These are phyloP conservation scores for Labia minor DNA, from an alignment of 2,888 invertebrate species.

Conservation along the genomic window DNA sequence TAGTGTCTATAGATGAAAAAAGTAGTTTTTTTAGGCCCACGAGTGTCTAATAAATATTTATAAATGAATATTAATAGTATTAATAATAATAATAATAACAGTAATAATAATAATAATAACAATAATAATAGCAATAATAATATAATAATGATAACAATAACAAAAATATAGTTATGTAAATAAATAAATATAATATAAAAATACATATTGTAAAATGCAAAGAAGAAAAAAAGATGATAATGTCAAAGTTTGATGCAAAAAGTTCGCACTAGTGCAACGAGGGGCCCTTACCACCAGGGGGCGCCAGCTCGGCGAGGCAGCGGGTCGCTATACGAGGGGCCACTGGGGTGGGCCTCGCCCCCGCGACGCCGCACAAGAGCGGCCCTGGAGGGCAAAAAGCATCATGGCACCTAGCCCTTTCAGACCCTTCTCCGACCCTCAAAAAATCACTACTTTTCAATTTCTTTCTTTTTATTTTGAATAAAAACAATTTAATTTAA, in stretches of 20 bases:
- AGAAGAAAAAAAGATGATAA: not conserved
- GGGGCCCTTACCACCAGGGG: not conserved
- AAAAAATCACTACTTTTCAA: too few relatives aligned
- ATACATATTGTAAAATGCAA: not conserved
- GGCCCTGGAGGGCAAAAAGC: slow-evolving; percentile 9
- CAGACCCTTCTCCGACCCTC: not conserved
- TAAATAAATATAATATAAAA: not conserved
- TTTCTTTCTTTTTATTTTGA: too few relatives aligned
- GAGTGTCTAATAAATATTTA: not conserved
- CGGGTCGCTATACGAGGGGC: not conserved
- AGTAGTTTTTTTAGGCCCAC: not conserved
- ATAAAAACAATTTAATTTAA: too few relatives aligned
- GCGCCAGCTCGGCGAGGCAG: slow-evolving; percentile 9
- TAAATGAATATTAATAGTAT: too few relatives aligned
- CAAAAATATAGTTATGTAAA: not conserved
- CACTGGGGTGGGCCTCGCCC: not conserved
- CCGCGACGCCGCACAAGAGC: slow-evolving; percentile 17
- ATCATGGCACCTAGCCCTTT: not conserved
- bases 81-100: too few relatives aligned
- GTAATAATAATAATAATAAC: too few relatives aligned
- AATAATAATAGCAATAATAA: too few relatives aligned
- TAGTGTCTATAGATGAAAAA: not conserved
- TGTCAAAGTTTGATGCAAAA: not conserved
- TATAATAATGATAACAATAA: not conserved
- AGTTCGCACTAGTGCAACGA: not conserved